These are phyloP conservation scores for Zaprionus bogoriensis DNA, from an alignment of 2,888 invertebrate species.

Conservation along the genomic window DNA sequence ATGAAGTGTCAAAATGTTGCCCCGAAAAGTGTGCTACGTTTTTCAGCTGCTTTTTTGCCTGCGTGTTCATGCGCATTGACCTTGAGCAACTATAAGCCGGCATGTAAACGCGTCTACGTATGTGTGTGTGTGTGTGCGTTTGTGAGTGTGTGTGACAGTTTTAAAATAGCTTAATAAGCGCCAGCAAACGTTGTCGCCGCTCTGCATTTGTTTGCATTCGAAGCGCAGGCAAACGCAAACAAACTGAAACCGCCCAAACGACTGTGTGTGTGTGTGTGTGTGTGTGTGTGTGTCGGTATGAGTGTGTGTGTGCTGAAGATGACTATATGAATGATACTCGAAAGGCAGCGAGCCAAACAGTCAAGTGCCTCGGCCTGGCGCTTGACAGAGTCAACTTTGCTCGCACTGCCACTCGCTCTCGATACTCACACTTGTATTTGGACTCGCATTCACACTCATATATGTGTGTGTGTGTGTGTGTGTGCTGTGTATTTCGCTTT, in stretches of 20 bases:
- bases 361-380: slow-evolving; percentile 28
- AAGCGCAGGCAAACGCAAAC: slow-evolving; percentile 44
- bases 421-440: background rate
- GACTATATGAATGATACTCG: slow-evolving; percentile 56
- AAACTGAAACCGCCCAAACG: slow-evolving; percentile 39
- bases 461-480: too few relatives aligned
- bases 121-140: slow-evolving; percentile 1
- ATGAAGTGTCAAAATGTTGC: slow-evolving; percentile 70
- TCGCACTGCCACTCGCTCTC: background rate
- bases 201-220: slow-evolving; percentile 57
- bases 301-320: slow-evolving; percentile 27
- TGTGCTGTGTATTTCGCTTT: too few relatives aligned
- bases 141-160: slow-evolving; percentile 36
- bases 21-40: slow-evolving; percentile 57
- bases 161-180: slow-evolving; percentile 69
- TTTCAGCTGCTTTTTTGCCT: slow-evolving; percentile 23
- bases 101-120: background rate
- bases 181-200: slow-evolving; percentile 24
- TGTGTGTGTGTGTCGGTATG: slow-evolving; percentile 7
- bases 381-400: slow-evolving; percentile 23
- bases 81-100: slow-evolving; percentile 42
- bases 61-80: slow-evolving; percentile 29
- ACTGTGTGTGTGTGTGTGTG: background rate
- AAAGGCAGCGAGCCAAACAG: slow-evolving; percentile 36
- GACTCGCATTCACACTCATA: background rate